Base-by-base conservation (phyloP, 2,797 vertebrate genomes). In the Clamator glandarius region DNA sequence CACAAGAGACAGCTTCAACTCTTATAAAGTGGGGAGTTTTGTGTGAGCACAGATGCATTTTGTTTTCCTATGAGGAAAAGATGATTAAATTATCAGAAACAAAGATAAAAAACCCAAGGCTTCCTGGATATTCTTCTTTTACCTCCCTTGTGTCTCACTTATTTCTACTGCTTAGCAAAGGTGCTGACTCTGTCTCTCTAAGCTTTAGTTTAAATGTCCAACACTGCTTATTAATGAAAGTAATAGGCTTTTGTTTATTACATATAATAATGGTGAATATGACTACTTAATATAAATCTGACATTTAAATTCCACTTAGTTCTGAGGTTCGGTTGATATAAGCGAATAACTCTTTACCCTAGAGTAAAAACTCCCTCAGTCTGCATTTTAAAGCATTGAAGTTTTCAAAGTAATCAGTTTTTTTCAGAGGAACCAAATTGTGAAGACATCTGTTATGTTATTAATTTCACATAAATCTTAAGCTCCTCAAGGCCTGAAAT, bases 381-480 rank as follows among this genome's bases (percentile, higher is more conserved):
- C 94, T 98, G 97, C 91, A 98, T 98, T 98, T 98, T 97, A 97
- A 98, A 97, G 97, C 97, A 98, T 98, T 98, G 97, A 97, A 98
- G 97, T 98, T 98, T 98, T 98, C 98, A 98, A 98, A 98, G 98
- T 98, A 98, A 98, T 98, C 97, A 95, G 96, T 97, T 97, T 97
- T 98, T 98, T 98, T 97, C 96, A 98, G 97, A 98, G 98, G 98
- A 98, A 97, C 89, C 93, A 98, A 98, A 98, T 98, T 98, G 98
- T 98, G 98, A 98, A 98, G 98, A 99, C 99, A 99, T 99, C 99
- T 99, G 98, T 98, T 99, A 98, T 98, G 98, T 98, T 98, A 99
- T 99, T 99, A 99, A 99, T 99, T 99, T 99, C 98, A 99, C 98
- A 99, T 99, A 99, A 98, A 98, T 99, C 98, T 99, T 99, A 99